These are phyloP conservation scores for Phyllopteryx taeniolatus DNA, from an alignment of 2,113 vertebrate species.

Conservation along the genomic window DNA sequence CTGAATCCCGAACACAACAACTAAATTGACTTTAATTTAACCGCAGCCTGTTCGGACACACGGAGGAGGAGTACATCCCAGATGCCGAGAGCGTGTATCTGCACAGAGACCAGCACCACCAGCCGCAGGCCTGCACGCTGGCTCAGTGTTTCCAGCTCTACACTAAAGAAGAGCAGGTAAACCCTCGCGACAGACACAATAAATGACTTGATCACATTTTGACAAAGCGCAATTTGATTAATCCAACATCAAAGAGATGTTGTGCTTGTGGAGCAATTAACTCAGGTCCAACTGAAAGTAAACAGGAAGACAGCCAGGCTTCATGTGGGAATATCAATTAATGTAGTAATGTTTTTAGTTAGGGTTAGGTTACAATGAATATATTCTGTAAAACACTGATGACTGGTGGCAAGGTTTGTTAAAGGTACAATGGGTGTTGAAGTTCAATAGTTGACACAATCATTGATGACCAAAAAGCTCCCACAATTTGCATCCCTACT, in stretches of 20 bases:
- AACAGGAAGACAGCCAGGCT: neutral
- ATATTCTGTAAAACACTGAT: no score
- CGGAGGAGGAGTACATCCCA: slow-evolving; percentile 94
- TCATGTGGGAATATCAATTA: neutral
- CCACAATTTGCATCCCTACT: neutral
- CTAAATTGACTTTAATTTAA: neutral
- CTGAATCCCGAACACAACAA: neutral
- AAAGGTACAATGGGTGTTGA: no score
- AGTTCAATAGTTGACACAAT: neutral
- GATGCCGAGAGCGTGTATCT: slow-evolving; percentile 94
- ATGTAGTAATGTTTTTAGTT: no score
- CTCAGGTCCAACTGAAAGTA: neutral
- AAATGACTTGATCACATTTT: neutral
- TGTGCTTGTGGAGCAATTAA: neutral
- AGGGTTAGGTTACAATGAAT: no score
- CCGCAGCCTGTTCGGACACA: slow-evolving; percentile 88
- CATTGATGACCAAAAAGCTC: neutral
- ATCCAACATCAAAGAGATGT: neutral
- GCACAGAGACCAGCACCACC: slow-evolving; percentile 90
- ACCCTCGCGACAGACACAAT: neutral
- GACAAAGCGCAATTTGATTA: neutral
- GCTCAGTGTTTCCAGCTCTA: slow-evolving; percentile 98
- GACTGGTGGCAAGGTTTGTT: no score
- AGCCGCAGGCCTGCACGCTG: slow-evolving; percentile 94
- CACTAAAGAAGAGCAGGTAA: slow-evolving; percentile 98